Evolutionary conservation across 1,140 invertebrate species (phyloP).

Genomic region (Drosophila teissieri): DNA sequence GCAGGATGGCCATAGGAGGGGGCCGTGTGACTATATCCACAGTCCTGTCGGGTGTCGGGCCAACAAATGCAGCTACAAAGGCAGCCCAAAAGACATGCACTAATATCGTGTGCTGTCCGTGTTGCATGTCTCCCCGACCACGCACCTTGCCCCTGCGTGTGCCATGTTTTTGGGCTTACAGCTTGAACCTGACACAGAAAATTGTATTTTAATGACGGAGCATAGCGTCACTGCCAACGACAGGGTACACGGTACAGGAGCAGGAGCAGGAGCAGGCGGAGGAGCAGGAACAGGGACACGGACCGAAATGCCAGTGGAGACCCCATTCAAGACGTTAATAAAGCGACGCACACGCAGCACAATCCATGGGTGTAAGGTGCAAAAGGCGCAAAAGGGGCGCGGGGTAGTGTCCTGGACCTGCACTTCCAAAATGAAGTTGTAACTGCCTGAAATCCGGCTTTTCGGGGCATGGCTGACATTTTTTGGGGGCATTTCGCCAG

Average conservation of each 20-base stretch:
- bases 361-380: constrained; percentile 22
- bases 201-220: constrained; percentile 82
- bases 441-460: constrained; percentile 32
- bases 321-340: constrained; percentile 76
- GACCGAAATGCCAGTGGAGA: constrained; percentile 7
- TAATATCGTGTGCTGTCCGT: constrained; percentile 66
- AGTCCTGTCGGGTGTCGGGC: constrained; percentile 44
- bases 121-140: constrained; percentile 45
- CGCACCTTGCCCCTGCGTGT: constrained; percentile 14
- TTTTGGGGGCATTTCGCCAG: constrained; percentile 44
- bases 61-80: constrained; percentile 65
- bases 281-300: background rate
- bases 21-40: constrained; percentile 15
- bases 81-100: constrained; percentile 78
- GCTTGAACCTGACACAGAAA: constrained; percentile 83
- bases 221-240: constrained; percentile 47
- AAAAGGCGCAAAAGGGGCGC: background rate
- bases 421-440: constrained; percentile 74
- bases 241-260: background rate
- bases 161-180: constrained; percentile 53
- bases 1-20: background rate
- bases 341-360: constrained; percentile 69
- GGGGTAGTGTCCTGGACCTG: background rate
- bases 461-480: constrained; percentile 18
- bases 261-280: background rate